phyloP scores from a whole-genome alignment of 2,113 vertebrate genomes.

The Parus major region DNA sequence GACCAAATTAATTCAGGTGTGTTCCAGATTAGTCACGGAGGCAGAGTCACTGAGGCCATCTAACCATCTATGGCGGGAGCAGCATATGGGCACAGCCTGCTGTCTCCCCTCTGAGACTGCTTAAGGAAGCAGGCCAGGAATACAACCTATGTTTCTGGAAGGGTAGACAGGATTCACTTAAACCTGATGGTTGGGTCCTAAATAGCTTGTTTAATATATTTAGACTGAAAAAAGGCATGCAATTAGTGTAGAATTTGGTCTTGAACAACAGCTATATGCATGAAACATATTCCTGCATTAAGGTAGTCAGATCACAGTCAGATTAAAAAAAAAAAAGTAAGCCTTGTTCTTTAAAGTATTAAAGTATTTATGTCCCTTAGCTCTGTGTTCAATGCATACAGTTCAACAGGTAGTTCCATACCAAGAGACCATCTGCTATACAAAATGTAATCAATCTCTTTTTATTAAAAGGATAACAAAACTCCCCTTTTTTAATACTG shows the following conservation, averaged over 20 bases:
- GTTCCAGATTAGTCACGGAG: neutral
- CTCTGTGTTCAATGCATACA: slow-evolving; percentile 14
- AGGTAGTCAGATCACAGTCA: neutral
- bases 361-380: slow-evolving; percentile 12
- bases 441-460: slow-evolving; percentile 18
- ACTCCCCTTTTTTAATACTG: neutral
- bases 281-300: neutral
- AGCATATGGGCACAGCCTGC: slow-evolving; percentile 6
- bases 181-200: neutral
- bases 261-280: neutral
- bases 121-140: neutral
- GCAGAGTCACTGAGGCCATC: neutral
- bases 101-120: neutral
- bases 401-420: slow-evolving; percentile 25
- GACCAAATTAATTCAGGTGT: neutral
- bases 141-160: neutral
- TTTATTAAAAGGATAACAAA: slow-evolving; percentile 22
- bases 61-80: neutral
- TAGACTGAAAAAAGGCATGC: neutral
- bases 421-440: slow-evolving; percentile 55
- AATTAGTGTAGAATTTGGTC: slow-evolving; percentile 7
- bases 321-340: neutral
- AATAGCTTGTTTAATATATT: neutral
- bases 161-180: neutral
- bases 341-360: neutral